Evolutionary conservation across 2,888 invertebrate species (phyloP).

Genomic region (Ormyrus rosae): DNA sequence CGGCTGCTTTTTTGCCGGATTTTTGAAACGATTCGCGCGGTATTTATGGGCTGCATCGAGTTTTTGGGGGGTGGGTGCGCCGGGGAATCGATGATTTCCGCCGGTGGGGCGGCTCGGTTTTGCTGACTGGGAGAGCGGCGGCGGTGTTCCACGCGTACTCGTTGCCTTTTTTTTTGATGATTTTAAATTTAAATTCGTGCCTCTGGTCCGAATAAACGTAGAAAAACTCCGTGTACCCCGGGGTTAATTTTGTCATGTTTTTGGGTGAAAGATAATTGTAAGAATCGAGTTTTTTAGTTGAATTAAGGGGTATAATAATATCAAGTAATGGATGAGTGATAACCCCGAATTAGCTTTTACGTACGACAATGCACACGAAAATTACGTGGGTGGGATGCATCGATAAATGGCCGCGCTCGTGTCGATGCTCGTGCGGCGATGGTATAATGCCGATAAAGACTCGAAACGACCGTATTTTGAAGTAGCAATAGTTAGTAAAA

Average conservation of each 20-base stretch:
- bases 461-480: conserved; percentile 5
- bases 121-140: background rate
- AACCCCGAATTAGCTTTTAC: conserved; percentile 13
- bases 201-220: too few relatives aligned
- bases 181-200: too few relatives aligned
- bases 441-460: conserved; percentile 3
- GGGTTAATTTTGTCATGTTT: too few relatives aligned
- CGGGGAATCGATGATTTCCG: background rate
- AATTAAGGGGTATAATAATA: background rate
- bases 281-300: background rate
- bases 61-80: too few relatives aligned
- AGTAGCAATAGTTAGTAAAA: background rate
- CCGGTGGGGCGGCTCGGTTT: background rate
- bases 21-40: conserved; percentile 19
- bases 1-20: conserved; percentile 17
- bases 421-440: background rate
- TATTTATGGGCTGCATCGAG: too few relatives aligned
- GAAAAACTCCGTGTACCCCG: too few relatives aligned
- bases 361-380: background rate
- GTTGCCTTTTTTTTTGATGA: too few relatives aligned
- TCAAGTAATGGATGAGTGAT: conserved; percentile 13
- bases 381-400: background rate
- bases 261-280: too few relatives aligned
- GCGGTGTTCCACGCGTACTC: too few relatives aligned
- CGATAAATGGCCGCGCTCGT: background rate